Conservation (phyloP, 2,888 invertebrate species). For the Darwinula stevensoni region DNA sequence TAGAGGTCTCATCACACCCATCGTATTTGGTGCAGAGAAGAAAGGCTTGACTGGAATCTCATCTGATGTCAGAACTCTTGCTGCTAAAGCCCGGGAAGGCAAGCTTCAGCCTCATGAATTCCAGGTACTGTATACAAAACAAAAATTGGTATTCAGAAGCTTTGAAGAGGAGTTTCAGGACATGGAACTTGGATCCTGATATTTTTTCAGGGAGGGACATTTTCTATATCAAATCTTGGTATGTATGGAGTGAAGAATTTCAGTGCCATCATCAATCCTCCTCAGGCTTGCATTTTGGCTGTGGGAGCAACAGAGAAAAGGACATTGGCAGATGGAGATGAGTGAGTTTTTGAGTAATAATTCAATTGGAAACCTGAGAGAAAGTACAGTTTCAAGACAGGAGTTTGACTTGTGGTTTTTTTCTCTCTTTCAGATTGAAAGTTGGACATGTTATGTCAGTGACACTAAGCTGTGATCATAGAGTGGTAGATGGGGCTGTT, state of each 20-base stretch:
- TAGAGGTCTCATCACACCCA: conserved; percentile 81
- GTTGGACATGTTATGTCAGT: conserved; percentile 49
- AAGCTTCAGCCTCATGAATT: conserved; percentile 77
- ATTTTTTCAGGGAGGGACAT: conserved; percentile 49
- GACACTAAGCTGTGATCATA: conserved; percentile 85
- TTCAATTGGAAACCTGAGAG: no score
- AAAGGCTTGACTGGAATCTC: conserved; percentile 66
- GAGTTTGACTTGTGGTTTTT: no score
- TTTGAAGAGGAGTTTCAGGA: no score
- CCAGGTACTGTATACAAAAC: no score
- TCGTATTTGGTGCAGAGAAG: conserved; percentile 62
- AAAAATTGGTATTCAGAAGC: no score
- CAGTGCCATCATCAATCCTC: conserved; percentile 81
- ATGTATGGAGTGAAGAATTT: conserved; percentile 76
- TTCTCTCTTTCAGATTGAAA: conserved; percentile 26
- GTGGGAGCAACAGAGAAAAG: conserved; percentile 48
- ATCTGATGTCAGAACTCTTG: conserved; percentile 41
- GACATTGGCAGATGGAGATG: conserved; percentile 36
- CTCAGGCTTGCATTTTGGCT: conserved; percentile 76
- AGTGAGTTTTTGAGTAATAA: no score
- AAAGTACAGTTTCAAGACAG: no score
- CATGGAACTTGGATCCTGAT: no score
- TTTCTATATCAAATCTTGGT: conserved; percentile 77
- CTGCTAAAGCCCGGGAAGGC: conserved; percentile 56
- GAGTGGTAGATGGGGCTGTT: conserved; percentile 90